Conservation (phyloP, 1,140 invertebrate species). For the Dinothrombium tinctorium region DNA sequence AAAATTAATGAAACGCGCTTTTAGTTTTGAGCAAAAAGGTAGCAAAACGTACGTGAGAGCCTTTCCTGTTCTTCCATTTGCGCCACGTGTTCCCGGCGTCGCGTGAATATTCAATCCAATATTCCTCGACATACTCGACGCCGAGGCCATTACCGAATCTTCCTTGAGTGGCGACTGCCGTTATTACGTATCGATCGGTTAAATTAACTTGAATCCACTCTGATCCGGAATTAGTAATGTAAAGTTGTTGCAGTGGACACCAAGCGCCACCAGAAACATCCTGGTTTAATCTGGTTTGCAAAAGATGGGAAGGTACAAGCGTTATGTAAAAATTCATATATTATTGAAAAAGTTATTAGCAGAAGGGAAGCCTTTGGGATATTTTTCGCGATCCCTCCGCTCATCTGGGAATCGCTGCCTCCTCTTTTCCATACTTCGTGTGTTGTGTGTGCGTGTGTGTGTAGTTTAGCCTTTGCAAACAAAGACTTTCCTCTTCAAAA, state of each 20-base stretch:
- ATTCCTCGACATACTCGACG: slow-evolving; percentile 67
- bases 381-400: too few relatives aligned
- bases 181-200: slow-evolving; percentile 45
- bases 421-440: too few relatives aligned
- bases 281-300: slow-evolving; percentile 45
- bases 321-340: too few relatives aligned
- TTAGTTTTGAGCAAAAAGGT: too few relatives aligned
- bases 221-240: slow-evolving; percentile 22
- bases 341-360: too few relatives aligned
- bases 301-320: slow-evolving; percentile 5
- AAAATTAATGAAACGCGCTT: too few relatives aligned
- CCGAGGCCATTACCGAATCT: slow-evolving; percentile 79
- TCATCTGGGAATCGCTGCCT: too few relatives aligned
- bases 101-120: slow-evolving; percentile 57
- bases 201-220: slow-evolving; percentile 78
- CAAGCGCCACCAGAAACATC: slow-evolving; percentile 81
- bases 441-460: too few relatives aligned
- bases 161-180: slow-evolving; percentile 61
- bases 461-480: too few relatives aligned
- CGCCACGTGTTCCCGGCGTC: slow-evolving; percentile 11
- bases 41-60: slow-evolving; percentile 11
- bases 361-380: too few relatives aligned
- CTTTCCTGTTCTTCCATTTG: slow-evolving; percentile 10
- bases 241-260: slow-evolving; percentile 71
- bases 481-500: too few relatives aligned